Percentiles rank a stretch among this genome's conserved stretches.
Conservation (phyloP, 2,797 vertebrate genomes). For the Mergus octosetaceus region DNA sequence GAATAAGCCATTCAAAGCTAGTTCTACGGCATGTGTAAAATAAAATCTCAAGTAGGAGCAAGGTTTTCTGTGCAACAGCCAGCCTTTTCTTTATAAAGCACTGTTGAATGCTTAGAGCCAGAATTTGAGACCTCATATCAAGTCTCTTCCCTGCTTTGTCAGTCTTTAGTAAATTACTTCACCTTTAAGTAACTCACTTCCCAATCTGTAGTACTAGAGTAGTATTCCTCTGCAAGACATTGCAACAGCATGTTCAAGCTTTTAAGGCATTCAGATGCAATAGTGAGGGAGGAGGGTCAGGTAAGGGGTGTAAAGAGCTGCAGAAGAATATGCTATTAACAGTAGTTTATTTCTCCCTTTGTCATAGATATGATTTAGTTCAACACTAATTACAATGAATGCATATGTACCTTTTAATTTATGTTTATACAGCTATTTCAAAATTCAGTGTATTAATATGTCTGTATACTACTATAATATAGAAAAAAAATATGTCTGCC, state of each 20-base stretch:
- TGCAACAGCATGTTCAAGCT: not conserved
- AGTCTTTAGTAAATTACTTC: not conserved
- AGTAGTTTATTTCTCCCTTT: not conserved
- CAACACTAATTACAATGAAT: not conserved
- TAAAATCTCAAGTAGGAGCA: not conserved
- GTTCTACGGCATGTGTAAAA: not conserved
- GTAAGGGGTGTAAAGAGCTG: not conserved
- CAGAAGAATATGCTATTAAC: not conserved
- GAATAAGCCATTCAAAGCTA: not conserved
- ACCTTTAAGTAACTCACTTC: not conserved
- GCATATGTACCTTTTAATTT: not conserved
- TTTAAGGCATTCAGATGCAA: not conserved
- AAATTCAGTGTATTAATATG: not conserved
- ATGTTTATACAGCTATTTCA: not conserved
- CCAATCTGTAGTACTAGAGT: not conserved
- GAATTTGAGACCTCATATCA: not conserved
- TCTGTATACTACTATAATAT: not conserved
- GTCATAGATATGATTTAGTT: not conserved
- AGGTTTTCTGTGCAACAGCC: not conserved
- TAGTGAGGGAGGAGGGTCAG: not conserved
- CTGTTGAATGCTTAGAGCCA: not conserved
- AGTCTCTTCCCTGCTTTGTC: not conserved
- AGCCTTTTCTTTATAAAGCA: not conserved
- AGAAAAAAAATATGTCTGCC: not conserved
- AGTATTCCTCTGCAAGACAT: not conserved